Evolutionary conservation across 2,113 vertebrate genomes (phyloP).

Genomic region (Varanus komodoensis): DNA sequence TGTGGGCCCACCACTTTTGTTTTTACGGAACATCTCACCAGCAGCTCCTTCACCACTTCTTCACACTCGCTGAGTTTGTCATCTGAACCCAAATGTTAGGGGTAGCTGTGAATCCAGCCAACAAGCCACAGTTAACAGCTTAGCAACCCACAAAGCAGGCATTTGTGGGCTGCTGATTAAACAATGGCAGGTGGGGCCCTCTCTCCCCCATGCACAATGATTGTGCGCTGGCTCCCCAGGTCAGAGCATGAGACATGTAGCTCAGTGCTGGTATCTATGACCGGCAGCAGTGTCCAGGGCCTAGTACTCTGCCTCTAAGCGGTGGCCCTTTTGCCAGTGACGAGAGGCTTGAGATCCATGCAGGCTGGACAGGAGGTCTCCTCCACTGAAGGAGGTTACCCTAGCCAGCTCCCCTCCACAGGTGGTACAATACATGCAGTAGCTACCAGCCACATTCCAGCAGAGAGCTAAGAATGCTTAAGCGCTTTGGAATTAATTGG

Average conservation of each 20-base stretch:
- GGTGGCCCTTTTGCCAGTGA: neutral
- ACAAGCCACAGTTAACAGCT: no score
- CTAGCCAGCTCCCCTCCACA: neutral
- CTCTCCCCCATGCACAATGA: no score
- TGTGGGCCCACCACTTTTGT: no score
- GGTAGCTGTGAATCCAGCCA: no score
- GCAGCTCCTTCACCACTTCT: no score
- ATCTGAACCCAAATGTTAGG: no score
- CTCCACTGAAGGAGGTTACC: neutral
- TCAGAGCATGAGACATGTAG: neutral
- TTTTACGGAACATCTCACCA: no score
- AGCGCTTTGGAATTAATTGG: neutral
- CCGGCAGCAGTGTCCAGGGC: neutral
- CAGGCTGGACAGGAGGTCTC: neutral
- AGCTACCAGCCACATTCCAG: neutral
- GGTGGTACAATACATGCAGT: neutral
- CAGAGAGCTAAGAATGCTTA: neutral
- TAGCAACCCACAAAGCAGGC: no score
- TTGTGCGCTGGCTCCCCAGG: neutral
- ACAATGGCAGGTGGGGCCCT: no score
- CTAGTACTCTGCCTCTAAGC: neutral
- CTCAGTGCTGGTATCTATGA: neutral
- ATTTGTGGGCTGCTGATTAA: no score
- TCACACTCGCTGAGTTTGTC: no score
- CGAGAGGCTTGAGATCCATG: neutral